Evolutionary conservation across 2,113 vertebrate genomes (phyloP), one percentile per base, ranked within the genome.

Genomic region (Piaya cayana): DNA sequence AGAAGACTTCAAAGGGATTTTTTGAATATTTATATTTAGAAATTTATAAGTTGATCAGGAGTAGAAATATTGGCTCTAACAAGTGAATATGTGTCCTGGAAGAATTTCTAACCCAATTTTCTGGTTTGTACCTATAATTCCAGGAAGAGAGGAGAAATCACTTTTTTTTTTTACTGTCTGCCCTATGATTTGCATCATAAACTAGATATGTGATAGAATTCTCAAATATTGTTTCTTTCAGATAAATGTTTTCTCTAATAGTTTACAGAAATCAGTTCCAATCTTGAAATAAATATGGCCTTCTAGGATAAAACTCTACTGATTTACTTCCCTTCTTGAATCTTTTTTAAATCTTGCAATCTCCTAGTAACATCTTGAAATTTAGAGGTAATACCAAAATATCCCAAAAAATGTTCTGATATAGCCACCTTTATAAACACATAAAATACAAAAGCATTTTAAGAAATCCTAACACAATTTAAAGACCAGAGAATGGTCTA

Each of bases 41-140:
- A 39, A 39, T 39, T 39, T 39, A 12, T 39, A 39, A 86, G 8
- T 58, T 84, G 25, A 27, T 10, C n/a, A 18, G 45, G 55, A 72
- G 26, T 65, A 69, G 36, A 92, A 90, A 45, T 2, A 3, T 15
- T 86, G 52, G 74, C 52, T 1, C 8, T 52, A 78, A 19, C 11
- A 80, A 90, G 63, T 21, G 17, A 89, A 23, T 32, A 69, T 2
- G 2, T 58, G 50, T 89, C 30, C 49, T 56, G 43, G 27, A 84
- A 75, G 30, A 65, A 70, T 88, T 76, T 74, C 50, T 83, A 78
- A 65, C 68, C 20, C 32, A 37, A 59, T 90, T 91, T 94, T 86
- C 58, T 70, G 8, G 8, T 93, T 81, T 76, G 49, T 94, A 87
- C 70, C 52, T 75, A 47, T 11, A 62, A 60, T 94, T 97, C 86